Evolutionary conservation across 2,113 vertebrate species (phyloP).

Genomic region (Sialia sialis): DNA sequence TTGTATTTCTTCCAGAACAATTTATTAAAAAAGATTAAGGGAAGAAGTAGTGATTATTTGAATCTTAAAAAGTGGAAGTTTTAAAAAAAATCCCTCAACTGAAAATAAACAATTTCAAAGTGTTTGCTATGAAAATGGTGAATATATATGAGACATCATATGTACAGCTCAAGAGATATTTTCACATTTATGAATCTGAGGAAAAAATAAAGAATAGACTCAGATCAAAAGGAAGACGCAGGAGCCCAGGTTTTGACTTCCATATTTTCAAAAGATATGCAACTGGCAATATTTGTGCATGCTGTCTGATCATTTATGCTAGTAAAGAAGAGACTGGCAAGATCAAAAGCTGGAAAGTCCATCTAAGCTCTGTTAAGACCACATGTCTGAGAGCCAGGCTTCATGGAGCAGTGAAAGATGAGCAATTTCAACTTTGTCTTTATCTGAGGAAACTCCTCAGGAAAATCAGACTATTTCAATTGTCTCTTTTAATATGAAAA

Average conservation of each 20-base stretch:
- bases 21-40: background rate
- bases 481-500: background rate
- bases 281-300: constrained; percentile 30
- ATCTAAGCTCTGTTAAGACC: constrained; percentile 23
- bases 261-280: constrained; percentile 10
- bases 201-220: background rate
- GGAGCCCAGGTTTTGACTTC: background rate
- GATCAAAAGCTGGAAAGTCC: constrained; percentile 48
- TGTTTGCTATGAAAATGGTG: background rate
- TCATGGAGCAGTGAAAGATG: background rate
- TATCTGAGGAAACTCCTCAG: background rate
- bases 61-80: background rate
- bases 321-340: background rate
- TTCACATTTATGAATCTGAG: background rate
- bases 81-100: background rate
- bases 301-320: constrained; percentile 47
- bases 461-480: background rate
- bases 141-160: background rate
- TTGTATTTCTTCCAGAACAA: background rate
- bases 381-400: background rate
- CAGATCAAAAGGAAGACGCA: constrained; percentile 20
- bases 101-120: background rate
- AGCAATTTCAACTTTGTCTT: constrained; percentile 8
- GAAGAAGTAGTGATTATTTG: background rate
- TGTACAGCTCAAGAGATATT: background rate